These are phyloP conservation scores for Calliphora vicina DNA, from an alignment of 1,140 invertebrate species.

Conservation along the genomic window DNA sequence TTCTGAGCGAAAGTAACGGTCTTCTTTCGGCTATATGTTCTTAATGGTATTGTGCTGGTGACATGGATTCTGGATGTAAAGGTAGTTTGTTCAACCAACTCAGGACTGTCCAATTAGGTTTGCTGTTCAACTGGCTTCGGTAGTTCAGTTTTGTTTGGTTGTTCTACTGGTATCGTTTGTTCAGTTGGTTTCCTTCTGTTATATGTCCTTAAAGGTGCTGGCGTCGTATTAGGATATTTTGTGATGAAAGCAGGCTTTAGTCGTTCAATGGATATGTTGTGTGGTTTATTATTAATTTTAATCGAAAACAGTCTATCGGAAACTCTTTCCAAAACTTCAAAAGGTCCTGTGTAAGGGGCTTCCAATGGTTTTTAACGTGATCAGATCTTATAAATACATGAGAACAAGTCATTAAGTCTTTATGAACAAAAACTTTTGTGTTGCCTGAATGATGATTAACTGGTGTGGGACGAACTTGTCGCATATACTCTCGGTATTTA, in stretches of 20 bases:
- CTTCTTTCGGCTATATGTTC: neutral
- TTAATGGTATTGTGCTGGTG: neutral
- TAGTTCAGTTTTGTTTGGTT: no score
- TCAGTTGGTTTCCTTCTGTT: neutral
- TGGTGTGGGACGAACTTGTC: neutral
- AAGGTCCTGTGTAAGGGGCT: conserved; percentile 5
- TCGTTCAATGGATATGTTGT: neutral
- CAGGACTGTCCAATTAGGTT: neutral
- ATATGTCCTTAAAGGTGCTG: neutral
- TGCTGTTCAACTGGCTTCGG: neutral
- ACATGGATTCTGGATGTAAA: neutral
- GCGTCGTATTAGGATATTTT: neutral
- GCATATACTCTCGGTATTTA: neutral
- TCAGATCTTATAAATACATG: conserved; percentile 10
- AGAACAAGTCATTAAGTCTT: neutral
- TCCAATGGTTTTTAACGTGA: conserved; percentile 7
- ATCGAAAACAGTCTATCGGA: neutral
- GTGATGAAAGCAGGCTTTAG: neutral
- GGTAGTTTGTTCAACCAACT: neutral
- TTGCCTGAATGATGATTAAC: neutral
- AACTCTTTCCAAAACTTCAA: neutral
- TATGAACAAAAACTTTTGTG: neutral
- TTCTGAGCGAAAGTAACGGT: neutral
- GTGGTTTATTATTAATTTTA: neutral
- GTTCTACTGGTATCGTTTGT: neutral